phyloP scores from a whole-genome alignment of 2,797 vertebrate species.

The Rhincodon typus region DNA sequence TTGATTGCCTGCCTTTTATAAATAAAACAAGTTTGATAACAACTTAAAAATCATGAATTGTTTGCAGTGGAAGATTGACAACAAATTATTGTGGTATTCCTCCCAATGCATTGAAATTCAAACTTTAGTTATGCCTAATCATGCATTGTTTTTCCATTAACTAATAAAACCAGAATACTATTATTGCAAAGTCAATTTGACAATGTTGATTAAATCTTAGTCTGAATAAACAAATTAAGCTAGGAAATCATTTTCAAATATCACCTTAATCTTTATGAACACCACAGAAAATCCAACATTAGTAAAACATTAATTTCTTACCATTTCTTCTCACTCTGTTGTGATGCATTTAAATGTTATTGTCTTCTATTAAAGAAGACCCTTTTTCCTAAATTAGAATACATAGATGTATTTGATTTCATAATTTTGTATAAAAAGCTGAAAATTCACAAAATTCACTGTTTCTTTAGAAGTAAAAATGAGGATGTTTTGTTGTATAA shows the following conservation, averaged over 20 bases:
- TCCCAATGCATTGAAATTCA: not conserved
- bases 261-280: not conserved
- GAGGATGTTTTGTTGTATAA: not conserved
- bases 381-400: not conserved
- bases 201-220: not conserved
- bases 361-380: not conserved
- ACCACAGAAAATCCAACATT: not conserved
- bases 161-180: not conserved
- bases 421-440: not conserved
- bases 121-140: not conserved
- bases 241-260: not conserved
- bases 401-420: not conserved
- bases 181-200: not conserved
- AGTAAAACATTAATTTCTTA: not conserved
- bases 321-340: not conserved
- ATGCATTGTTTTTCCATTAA: not conserved
- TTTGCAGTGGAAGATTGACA: not conserved
- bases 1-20: not conserved
- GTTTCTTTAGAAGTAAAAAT: not conserved
- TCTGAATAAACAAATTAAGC: not conserved
- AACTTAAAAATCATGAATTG: not conserved
- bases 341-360: not conserved
- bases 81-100: not conserved
- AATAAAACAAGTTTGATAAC: not conserved
- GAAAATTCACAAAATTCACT: not conserved